Percentiles rank a stretch among this genome's conserved stretches.
Conservation (phyloP, 2,113 vertebrate species). For the Thamnophis sirtalis region DNA sequence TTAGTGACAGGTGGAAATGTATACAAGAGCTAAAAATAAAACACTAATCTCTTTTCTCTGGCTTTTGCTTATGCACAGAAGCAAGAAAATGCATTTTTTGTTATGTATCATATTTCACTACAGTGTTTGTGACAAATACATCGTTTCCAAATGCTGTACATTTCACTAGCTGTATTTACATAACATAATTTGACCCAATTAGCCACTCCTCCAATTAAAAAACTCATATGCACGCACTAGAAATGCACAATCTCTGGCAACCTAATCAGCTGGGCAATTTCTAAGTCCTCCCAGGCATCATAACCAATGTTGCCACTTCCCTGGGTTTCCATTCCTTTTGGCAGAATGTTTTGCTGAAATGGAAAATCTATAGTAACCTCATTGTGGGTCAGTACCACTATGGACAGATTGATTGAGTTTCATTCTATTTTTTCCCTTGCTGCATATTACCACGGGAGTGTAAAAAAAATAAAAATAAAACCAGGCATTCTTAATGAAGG, state of each 20-base stretch:
- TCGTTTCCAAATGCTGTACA: neutral
- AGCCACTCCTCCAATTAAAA: neutral
- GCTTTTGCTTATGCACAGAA: neutral
- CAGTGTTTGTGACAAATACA: neutral
- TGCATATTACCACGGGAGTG: neutral
- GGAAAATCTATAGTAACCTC: neutral
- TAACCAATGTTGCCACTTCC: neutral
- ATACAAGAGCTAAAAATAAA: conserved; percentile 20
- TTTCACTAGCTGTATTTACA: neutral
- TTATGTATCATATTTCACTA: neutral
- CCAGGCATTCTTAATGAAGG: neutral
- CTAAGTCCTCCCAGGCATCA: neutral
- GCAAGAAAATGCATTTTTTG: neutral
- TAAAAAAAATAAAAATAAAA: neutral
- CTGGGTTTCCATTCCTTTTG: neutral
- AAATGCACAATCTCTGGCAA: neutral
- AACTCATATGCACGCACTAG: neutral
- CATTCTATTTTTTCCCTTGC: neutral
- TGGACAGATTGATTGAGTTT: neutral
- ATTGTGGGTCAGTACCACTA: neutral
- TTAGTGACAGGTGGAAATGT: conserved; percentile 23
- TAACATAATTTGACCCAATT: neutral
- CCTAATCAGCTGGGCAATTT: neutral
- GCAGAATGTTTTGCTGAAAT: neutral
- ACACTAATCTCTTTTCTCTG: conserved; percentile 9